These are phyloP conservation scores for Pristis pectinata DNA, from an alignment of 2,797 vertebrate species.

Conservation along the genomic window DNA sequence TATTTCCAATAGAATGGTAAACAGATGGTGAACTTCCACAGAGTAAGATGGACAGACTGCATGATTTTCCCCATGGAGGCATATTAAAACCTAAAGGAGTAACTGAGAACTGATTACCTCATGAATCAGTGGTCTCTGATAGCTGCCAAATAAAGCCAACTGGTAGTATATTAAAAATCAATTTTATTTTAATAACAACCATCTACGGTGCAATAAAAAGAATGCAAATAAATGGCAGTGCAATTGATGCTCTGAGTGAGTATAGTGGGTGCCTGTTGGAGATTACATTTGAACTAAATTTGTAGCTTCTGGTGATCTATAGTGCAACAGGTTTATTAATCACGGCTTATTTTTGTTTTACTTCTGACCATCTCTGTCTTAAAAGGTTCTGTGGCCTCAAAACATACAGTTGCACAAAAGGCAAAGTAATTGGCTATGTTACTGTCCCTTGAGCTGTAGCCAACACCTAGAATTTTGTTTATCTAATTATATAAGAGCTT, in stretches of 20 bases:
- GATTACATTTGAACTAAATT: neutral
- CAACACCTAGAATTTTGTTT: neutral
- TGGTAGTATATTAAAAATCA: neutral
- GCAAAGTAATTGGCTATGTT: neutral
- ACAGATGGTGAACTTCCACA: conserved; percentile 8
- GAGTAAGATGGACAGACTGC: neutral
- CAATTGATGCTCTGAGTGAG: neutral
- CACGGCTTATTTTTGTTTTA: neutral
- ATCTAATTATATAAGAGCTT: neutral
- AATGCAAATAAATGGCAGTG: neutral
- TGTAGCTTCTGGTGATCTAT: neutral
- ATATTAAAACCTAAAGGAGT: neutral
- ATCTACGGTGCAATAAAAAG: neutral
- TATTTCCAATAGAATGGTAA: neutral
- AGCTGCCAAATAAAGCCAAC: neutral
- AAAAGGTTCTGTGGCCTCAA: neutral
- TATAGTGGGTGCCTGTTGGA: neutral
- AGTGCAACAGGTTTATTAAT: neutral
- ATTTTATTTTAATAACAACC: neutral
- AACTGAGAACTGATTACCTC: neutral
- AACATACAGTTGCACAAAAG: neutral
- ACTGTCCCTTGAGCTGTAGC: conserved; percentile 37
- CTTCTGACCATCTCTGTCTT: neutral
- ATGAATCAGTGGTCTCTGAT: neutral
- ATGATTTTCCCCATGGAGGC: neutral